Evolutionary conservation across 2,888 invertebrate genomes (phyloP).

Genomic region (Tetramorium bicarinatum): DNA sequence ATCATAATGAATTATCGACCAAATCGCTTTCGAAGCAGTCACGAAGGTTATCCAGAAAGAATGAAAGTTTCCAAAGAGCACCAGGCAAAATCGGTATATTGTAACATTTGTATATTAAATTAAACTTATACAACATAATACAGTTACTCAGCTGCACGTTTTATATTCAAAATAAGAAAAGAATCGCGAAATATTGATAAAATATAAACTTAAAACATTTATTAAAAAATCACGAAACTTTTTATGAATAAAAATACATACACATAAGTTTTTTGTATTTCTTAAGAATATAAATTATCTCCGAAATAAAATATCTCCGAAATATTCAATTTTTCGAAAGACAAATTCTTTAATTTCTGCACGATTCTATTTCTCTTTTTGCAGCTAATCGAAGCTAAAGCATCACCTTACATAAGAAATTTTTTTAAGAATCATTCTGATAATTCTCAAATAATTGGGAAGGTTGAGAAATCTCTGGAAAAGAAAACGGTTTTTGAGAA

Average conservation of each 20-base stretch:
- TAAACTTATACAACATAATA: not conserved
- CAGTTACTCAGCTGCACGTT: not conserved
- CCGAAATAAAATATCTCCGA: not conserved
- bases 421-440: not conserved
- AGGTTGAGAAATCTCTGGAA: not conserved
- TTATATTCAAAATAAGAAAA: not conserved
- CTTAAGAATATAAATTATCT: not conserved
- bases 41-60: slow-evolving; percentile 34
- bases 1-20: slow-evolving; percentile 37
- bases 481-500: slow-evolving; percentile 52
- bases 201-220: not conserved
- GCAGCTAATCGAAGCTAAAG: slow-evolving; percentile 49
- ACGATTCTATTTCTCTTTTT: not conserved
- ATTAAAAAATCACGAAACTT: not conserved
- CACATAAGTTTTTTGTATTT: not conserved
- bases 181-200: not conserved
- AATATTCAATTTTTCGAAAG: not conserved
- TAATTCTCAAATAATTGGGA: not conserved
- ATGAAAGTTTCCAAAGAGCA: slow-evolving; percentile 15
- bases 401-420: not conserved
- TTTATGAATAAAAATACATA: not conserved
- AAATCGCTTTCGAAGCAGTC: slow-evolving; percentile 14
- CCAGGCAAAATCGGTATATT: slow-evolving; percentile 40
- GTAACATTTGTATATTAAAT: not conserved
- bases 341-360: not conserved